Evolutionary conservation across 2,888 invertebrate species (phyloP).

Genomic region (Lithophane semibrunnea): DNA sequence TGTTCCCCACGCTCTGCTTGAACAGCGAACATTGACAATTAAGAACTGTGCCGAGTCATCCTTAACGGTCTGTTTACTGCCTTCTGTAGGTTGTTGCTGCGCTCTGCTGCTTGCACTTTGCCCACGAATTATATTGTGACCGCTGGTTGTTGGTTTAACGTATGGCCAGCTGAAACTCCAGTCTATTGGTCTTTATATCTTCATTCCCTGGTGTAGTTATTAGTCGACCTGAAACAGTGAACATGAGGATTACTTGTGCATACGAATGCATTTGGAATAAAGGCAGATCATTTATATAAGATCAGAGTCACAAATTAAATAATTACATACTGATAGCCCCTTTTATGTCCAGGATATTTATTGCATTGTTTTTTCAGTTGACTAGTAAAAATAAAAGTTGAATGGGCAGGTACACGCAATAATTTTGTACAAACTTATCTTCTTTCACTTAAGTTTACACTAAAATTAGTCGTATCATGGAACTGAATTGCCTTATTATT

Average conservation of each 20-base stretch:
- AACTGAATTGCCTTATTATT: not conserved
- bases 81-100: constrained; percentile 63
- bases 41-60: constrained; percentile 62
- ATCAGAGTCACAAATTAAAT: not conserved
- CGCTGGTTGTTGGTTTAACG: constrained; percentile 1
- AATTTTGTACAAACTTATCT: not conserved
- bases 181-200: not conserved
- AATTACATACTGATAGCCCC: not conserved
- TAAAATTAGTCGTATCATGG: not conserved
- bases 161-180: not conserved
- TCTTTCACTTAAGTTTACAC: not conserved
- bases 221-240: not conserved
- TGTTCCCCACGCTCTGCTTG: constrained; percentile 25
- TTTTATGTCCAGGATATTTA: not conserved
- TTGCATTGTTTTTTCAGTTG: not conserved
- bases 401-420: not conserved
- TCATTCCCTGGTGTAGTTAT: not conserved
- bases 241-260: not conserved
- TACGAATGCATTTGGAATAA: not conserved
- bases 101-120: constrained; percentile 45
- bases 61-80: constrained; percentile 71
- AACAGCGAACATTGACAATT: constrained; percentile 42
- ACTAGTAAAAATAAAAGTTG: not conserved
- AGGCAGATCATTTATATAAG: not conserved
- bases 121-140: constrained; percentile 24